A percentile compares a stretch with the other conserved stretches of the same genome.
Conservation (phyloP, 1,140 invertebrate genomes). For the Pogonomyrmex barbatus region DNA sequence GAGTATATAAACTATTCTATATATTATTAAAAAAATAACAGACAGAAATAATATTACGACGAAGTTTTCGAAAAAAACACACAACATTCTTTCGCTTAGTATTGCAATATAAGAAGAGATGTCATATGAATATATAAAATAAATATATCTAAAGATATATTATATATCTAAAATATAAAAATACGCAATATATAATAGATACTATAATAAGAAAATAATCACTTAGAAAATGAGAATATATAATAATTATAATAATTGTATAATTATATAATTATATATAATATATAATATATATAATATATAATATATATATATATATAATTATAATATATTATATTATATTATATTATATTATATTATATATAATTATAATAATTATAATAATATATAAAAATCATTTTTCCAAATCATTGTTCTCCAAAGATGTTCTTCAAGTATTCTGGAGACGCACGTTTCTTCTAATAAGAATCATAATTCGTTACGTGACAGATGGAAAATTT, state of each 20-base stretch:
- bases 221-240: not conserved
- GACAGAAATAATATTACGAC: not conserved
- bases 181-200: not conserved
- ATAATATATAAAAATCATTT: not conserved
- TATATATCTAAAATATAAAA: not conserved
- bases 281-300: no score
- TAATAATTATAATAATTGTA: no score
- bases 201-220: not conserved
- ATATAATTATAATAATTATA: no score
- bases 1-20: not conserved
- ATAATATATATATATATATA: no score
- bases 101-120: not conserved
- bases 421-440: not conserved
- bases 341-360: no score
- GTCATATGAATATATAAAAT: not conserved
- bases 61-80: slow-evolving; percentile 2
- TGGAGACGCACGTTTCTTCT: not conserved
- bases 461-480: not conserved
- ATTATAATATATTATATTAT: no score
- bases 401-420: not conserved
- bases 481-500: slow-evolving; percentile 6
- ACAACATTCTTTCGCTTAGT: not conserved
- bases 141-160: not conserved
- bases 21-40: not conserved
- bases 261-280: no score